Base-by-base conservation (phyloP, 2,113 vertebrate species). In the Anser cygnoides region DNA sequence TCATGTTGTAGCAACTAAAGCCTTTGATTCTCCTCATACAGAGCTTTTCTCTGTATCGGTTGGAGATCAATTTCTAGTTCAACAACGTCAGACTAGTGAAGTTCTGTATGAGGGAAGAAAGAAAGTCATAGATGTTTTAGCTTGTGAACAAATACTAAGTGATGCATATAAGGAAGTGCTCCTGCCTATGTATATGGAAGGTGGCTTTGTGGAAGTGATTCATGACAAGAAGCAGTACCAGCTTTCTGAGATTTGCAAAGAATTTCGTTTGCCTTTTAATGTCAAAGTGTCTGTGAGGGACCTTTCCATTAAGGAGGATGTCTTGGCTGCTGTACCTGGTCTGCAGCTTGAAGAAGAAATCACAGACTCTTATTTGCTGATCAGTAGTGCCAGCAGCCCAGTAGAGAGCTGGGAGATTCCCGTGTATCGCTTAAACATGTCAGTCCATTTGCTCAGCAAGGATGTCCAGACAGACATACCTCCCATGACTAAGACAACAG, bases 211-310 rank as follows among this genome's bases (percentile, higher is more conserved):
- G n/a, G 98, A 99, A 94, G 97, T 99, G 57, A 93, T 99, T 73
- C 98, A 98, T 33, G 98, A 99, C 76, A 98, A 98, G 91, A 98
- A 97, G 26, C 98, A 97, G 84, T 98, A 99, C 68, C 93, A 98
- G 57, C 87, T 99, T 81, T 96, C 96, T 4, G 98, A 98, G 70
- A 96, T 99, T 35, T 98, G 98, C 85, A 86, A 96, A 61, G 93
- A 97, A 70, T 99, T 99, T 81, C 93, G 9, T 22, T 89, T 99
- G 43, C 98, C 98, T 49, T 98, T 99, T 91, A 99, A 99, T 4
- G 98, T 98, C 86, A 98, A 98, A 89, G 98, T 99, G 41, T 98
- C 98, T 0, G 97, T 98, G 55, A 98, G 98, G 41, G 98, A 99
- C 91, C 97, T 99, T 79, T 98, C 98, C 13, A 58, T 98, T 6